Percentiles rank a stretch among this genome's conserved stretches.
phyloP scores from a whole-genome alignment of 1,140 invertebrate species.

The Bombus polaris region DNA sequence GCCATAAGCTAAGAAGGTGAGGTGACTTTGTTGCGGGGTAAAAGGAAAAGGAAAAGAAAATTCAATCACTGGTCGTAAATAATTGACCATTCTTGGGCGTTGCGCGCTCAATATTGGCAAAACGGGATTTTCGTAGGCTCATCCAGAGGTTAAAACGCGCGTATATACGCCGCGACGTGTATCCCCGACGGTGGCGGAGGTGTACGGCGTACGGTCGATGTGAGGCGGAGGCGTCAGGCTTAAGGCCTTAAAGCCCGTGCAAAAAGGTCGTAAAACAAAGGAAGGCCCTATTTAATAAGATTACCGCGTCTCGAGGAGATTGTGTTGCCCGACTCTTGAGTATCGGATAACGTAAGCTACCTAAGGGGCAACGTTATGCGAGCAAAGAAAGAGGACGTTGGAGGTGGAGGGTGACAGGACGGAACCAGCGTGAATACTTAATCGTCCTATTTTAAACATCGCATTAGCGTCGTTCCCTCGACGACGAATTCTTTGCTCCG shows the following conservation, averaged over 20 bases:
- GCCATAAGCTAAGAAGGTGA: too few relatives aligned
- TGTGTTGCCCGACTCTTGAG: conserved; percentile 72
- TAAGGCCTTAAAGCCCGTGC: conserved; percentile 73
- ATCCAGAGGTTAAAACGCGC: conserved; percentile 50
- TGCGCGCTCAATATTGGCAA: conserved; percentile 57
- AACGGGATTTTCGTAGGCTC: conserved; percentile 64
- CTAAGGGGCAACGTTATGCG: conserved; percentile 55
- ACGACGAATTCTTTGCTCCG: not conserved
- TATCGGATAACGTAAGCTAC: conserved; percentile 71
- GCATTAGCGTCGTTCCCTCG: conserved; percentile 20
- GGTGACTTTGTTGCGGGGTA: too few relatives aligned
- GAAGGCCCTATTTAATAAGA: conserved; percentile 77
- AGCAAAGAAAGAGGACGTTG: not conserved
- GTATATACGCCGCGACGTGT: conserved; percentile 50
- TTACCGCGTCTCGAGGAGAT: conserved; percentile 73
- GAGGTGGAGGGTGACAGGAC: conserved; percentile 8
- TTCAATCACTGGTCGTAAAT: conserved; percentile 57
- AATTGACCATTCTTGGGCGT: conserved; percentile 50
- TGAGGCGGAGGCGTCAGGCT: conserved; percentile 58
- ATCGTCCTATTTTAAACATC: conserved; percentile 52
- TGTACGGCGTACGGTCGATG: conserved; percentile 29
- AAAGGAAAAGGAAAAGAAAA: not conserved
- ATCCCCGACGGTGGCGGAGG: conserved; percentile 29
- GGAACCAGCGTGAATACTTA: conserved; percentile 40
- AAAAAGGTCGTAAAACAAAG: conserved; percentile 77